Evolutionary conservation across 2,888 invertebrate genomes (phyloP), one percentile per base, ranked within the genome.

Genomic region (Drosophila mimetica): DNA sequence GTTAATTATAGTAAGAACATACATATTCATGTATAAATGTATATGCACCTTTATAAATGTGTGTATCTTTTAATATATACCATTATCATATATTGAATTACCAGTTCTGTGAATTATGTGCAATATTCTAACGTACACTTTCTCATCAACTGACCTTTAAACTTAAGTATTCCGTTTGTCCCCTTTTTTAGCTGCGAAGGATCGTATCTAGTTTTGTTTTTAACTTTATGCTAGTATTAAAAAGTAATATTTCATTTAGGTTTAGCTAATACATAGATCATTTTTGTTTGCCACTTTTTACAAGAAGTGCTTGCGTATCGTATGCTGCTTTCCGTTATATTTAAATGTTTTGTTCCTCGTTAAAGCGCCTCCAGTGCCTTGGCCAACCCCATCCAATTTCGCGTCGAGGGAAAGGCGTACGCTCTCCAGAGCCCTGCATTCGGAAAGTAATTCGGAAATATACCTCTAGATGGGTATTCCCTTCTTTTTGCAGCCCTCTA

Each of bases 41-140:
- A 8, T 50, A 30, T 63, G 32, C 36, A 44, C 54, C 14, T 47
- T 55, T 42, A 20, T 59, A 46, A 53, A 48, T 61, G 54, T 47
- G 50, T 57, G 37, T 71, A 41, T 57, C 36, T 34, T 59, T 58
- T 46, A 53, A 48, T 61, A 61, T 60, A 58, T 61, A 61, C 53
- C 58, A 25, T 58, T 58, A 58, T 58, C 66, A 70, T 81, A 71
- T 80, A 75, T 66, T 78, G 79, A 75, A 53, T 79, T 84, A 75
- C 86, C 84, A 84, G 86, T 85, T 85, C 85, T 82, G 86, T 80
- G 78, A 79, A 75, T 83, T 65, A 73, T 78, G 73, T 83, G 80
- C 74, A 71, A 73, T 76, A 65, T 63, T 60, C 41, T 59, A 58
- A 61, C 48, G 41, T 74, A 60, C 46, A 65, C 54, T 67, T 60